These are phyloP conservation scores for Pleuronectes platessa DNA, from an alignment of 2,113 vertebrate genomes.

Conservation along the genomic window DNA sequence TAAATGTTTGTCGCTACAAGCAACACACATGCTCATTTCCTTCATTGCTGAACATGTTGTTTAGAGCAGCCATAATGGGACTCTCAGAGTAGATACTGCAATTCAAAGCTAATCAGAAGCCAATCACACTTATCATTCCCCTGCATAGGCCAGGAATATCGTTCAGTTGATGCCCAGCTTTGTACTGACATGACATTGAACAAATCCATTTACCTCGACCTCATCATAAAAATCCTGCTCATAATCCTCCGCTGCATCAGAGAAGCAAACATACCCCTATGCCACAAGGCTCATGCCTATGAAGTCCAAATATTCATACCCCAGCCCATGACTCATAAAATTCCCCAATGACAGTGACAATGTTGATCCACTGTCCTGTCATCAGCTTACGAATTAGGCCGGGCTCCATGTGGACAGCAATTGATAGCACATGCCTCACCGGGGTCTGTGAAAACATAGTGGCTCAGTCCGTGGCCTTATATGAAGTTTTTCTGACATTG, in stretches of 20 bases:
- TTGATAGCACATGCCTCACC: slow-evolving; percentile 49
- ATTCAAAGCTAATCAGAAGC: slow-evolving; percentile 24
- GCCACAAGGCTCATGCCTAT: slow-evolving; percentile 40
- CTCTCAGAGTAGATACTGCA: not conserved
- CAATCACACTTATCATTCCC: slow-evolving; percentile 23
- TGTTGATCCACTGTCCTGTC: slow-evolving; percentile 71
- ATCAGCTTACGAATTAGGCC: slow-evolving; percentile 71
- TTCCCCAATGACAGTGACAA: slow-evolving; percentile 72
- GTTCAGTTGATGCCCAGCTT: slow-evolving; percentile 35
- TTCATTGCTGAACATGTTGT: not conserved
- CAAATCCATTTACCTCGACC: slow-evolving; percentile 48
- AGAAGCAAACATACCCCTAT: slow-evolving; percentile 27
- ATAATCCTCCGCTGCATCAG: slow-evolving; percentile 50
- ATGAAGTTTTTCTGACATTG: slow-evolving; percentile 65
- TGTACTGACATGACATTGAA: slow-evolving; percentile 52
- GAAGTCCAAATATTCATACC: slow-evolving; percentile 64
- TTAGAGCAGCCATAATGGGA: not conserved
- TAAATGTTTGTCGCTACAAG: too few species aligned
- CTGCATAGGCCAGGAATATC: not conserved
- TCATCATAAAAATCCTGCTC: slow-evolving; percentile 43
- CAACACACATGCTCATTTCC: not conserved
- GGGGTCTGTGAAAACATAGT: slow-evolving; percentile 64
- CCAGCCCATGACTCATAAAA: slow-evolving; percentile 64
- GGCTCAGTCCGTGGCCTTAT: slow-evolving; percentile 51
- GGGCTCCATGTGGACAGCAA: slow-evolving; percentile 55